A percentile compares a stretch with the other conserved stretches of the same genome.
Conservation (phyloP, 2,797 vertebrate genomes). For the Gymnodraco acuticeps region DNA sequence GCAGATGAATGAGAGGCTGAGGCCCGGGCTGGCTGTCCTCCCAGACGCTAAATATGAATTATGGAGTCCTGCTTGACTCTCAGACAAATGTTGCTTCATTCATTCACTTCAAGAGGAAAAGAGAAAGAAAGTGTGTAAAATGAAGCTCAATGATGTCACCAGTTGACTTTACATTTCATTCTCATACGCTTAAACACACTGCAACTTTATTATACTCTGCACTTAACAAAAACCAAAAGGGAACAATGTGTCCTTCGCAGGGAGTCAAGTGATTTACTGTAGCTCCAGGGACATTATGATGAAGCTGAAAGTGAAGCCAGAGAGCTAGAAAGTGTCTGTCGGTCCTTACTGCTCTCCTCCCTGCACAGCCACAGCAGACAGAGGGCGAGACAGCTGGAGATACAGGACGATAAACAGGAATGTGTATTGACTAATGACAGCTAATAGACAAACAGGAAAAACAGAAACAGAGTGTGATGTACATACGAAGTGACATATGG, state of each 20-base stretch:
- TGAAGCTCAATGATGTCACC: constrained; percentile 43
- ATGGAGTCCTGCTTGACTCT: constrained; percentile 66
- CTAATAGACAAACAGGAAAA: background rate
- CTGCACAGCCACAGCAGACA: constrained; percentile 18
- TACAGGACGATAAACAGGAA: background rate
- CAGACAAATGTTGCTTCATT: constrained; percentile 51
- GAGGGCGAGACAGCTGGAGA: constrained; percentile 12
- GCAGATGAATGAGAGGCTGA: constrained; percentile 64
- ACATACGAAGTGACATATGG: background rate
- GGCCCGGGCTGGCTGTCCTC: constrained; percentile 66
- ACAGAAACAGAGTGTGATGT: background rate
- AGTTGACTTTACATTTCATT: constrained; percentile 29
- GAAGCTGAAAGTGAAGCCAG: constrained; percentile 44
- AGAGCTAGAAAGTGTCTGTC: constrained; percentile 42
- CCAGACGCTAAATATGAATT: constrained; percentile 74
- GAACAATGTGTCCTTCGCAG: constrained; percentile 51
- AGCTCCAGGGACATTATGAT: constrained; percentile 30
- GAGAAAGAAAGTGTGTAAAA: constrained; percentile 37
- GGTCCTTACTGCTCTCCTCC: constrained; percentile 34
- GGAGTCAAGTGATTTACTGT: constrained; percentile 42
- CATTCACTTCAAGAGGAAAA: constrained; percentile 37
- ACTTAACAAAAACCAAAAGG: constrained; percentile 13
- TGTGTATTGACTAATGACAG: background rate
- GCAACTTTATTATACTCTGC: constrained; percentile 2
- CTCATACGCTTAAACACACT: constrained; percentile 1